A percentile compares a stretch with the other conserved stretches of the same genome.
phyloP scores from a whole-genome alignment of 2,797 vertebrate species.

The Schizothorax lantsangensis region DNA sequence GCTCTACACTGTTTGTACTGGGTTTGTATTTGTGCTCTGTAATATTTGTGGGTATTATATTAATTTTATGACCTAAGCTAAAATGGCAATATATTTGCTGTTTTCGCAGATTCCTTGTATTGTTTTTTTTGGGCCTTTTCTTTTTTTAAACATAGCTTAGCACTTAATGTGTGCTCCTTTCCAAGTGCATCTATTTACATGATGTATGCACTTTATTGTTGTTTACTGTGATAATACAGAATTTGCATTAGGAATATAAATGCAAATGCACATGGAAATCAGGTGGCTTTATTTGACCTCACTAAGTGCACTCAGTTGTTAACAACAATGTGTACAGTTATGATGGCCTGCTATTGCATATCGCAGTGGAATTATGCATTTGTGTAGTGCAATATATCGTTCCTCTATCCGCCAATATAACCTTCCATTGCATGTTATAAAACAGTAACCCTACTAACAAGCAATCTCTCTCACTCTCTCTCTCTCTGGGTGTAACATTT shows the following conservation, averaged over 20 bases:
- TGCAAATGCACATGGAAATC: conserved; percentile 1
- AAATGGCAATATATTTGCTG: neutral
- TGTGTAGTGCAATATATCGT: neutral
- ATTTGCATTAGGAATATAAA: conserved; percentile 24
- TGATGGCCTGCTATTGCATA: neutral
- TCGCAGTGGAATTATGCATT: neutral
- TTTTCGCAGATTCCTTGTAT: neutral
- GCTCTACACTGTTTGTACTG: neutral
- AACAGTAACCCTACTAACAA: conserved; percentile 8
- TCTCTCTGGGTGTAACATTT: conserved; percentile 51
- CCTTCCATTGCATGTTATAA: conserved; percentile 3
- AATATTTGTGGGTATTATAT: neutral
- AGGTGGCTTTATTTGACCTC: conserved; percentile 23
- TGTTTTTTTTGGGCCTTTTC: neutral
- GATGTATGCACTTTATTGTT: conserved; percentile 6
- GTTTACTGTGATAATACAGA: neutral
- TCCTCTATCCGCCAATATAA: conserved; percentile 14
- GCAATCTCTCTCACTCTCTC: conserved; percentile 19
- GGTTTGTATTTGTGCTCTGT: neutral
- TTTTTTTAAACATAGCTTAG: neutral
- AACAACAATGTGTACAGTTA: neutral
- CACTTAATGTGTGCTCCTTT: neutral
- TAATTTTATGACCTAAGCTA: neutral
- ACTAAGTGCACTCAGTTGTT: conserved; percentile 1
- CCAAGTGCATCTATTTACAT: neutral